phyloP scores from a whole-genome alignment of 2,113 vertebrate species.

The Cromileptes altivelis region DNA sequence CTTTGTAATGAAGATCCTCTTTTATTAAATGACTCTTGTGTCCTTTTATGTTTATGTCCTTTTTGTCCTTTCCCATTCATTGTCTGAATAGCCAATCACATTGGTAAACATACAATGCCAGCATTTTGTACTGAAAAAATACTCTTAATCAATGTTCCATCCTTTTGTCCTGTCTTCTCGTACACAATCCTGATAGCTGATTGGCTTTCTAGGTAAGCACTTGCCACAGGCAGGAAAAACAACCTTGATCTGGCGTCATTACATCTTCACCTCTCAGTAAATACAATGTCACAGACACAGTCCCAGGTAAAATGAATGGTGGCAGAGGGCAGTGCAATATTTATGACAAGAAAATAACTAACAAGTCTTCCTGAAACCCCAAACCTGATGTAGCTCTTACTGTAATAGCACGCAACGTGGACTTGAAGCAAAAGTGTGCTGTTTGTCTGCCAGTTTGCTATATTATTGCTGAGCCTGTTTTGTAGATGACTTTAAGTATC shows the following conservation, averaged over 20 bases:
- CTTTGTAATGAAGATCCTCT: slow-evolving; percentile 1
- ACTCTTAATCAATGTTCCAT: slow-evolving; percentile 3
- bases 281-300: slow-evolving; percentile 37
- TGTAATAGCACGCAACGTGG: not conserved
- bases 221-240: slow-evolving; percentile 20
- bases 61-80: slow-evolving; percentile 13
- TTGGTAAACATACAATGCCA: not conserved
- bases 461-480: not conserved
- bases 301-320: slow-evolving; percentile 33
- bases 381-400: slow-evolving; percentile 40
- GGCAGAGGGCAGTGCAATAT: slow-evolving; percentile 23
- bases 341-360: slow-evolving; percentile 32
- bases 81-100: slow-evolving; percentile 15
- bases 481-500: not conserved
- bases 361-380: slow-evolving; percentile 23
- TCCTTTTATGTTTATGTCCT: not conserved
- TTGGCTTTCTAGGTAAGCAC: slow-evolving; percentile 15
- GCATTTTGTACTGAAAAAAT: not conserved
- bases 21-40: slow-evolving; percentile 5
- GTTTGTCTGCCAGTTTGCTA: not conserved
- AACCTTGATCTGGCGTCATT: slow-evolving; percentile 32
- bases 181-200: slow-evolving; percentile 11
- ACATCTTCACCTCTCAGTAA: slow-evolving; percentile 40
- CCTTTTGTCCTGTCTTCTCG: not conserved
- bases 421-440: not conserved